Conservation (phyloP, 2,888 invertebrate species). For the Diabrotica balteata region DNA sequence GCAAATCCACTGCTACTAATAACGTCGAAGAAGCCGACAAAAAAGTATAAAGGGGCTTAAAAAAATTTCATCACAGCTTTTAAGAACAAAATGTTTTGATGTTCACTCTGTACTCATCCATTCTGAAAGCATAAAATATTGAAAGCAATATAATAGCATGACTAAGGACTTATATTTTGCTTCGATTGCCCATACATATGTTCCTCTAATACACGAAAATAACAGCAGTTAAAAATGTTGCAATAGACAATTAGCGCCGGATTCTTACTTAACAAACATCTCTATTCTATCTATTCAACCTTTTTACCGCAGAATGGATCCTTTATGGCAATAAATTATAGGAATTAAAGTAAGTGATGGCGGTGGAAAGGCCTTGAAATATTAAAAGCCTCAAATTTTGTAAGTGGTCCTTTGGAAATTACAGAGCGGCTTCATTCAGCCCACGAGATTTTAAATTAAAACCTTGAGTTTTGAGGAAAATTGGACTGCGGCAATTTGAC, state of each 20-base stretch:
- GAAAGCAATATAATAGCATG: too few relatives aligned
- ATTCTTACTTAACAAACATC: background rate
- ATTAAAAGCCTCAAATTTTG: conserved; percentile 16
- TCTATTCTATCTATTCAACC: conserved; percentile 1
- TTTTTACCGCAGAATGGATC: background rate
- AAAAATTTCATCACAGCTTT: too few relatives aligned
- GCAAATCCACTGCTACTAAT: too few relatives aligned
- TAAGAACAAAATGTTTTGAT: too few relatives aligned
- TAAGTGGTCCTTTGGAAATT: conserved; percentile 15
- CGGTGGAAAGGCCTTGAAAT: conserved; percentile 12
- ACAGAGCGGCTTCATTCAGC: conserved; percentile 11
- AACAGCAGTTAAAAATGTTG: conserved; percentile 2
- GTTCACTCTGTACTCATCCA: too few relatives aligned
- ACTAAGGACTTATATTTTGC: too few relatives aligned
- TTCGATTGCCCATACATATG: too few relatives aligned
- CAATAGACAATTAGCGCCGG: background rate
- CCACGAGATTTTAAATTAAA: background rate
- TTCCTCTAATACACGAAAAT: background rate
- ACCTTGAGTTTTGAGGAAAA: too few relatives aligned
- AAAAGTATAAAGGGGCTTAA: too few relatives aligned
- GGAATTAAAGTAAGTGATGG: conserved; percentile 24
- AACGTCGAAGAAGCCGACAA: too few relatives aligned
- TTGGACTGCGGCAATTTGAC: too few relatives aligned
- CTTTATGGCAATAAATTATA: conserved; percentile 18
- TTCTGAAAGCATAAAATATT: too few relatives aligned